These are phyloP conservation scores for Palaemon carinicauda DNA, from an alignment of 1,140 invertebrate genomes.

Conservation along the genomic window DNA sequence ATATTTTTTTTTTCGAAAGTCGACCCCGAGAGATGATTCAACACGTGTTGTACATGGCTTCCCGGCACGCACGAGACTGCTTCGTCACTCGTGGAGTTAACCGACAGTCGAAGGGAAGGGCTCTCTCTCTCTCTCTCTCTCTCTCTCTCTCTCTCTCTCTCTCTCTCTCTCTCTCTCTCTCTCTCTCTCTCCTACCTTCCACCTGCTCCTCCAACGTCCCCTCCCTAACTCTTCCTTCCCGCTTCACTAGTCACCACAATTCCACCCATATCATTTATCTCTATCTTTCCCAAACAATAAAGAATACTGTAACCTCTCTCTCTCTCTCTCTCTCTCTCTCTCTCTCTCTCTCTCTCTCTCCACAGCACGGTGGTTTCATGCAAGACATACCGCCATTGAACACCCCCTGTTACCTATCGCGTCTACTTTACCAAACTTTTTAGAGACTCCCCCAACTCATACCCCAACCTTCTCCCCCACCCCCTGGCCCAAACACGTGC, in stretches of 20 bases:
- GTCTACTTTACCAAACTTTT: not conserved
- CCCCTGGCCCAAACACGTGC: too few species aligned
- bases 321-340: constrained; percentile 22
- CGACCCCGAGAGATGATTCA: not conserved
- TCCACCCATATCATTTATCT: not conserved
- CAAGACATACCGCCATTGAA: not conserved
- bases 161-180: not conserved
- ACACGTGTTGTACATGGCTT: too few species aligned
- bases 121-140: not conserved
- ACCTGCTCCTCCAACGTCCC: not conserved
- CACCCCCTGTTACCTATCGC: not conserved
- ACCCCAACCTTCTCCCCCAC: too few species aligned
- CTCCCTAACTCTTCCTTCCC: not conserved
- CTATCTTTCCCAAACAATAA: too few species aligned
- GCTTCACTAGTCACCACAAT: not conserved
- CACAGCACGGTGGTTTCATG: not conserved
- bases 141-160: not conserved
- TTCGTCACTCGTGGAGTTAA: not conserved
- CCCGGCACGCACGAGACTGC: not conserved
- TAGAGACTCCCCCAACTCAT: too few species aligned
- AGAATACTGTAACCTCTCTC: not conserved
- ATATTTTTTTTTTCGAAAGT: not conserved
- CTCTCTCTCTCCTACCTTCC: not conserved
- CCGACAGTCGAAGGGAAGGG: not conserved
- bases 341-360: constrained; percentile 5